These are phyloP conservation scores for Clarias macrocephalus DNA, from an alignment of 2,113 vertebrate genomes.

Conservation along the genomic window DNA sequence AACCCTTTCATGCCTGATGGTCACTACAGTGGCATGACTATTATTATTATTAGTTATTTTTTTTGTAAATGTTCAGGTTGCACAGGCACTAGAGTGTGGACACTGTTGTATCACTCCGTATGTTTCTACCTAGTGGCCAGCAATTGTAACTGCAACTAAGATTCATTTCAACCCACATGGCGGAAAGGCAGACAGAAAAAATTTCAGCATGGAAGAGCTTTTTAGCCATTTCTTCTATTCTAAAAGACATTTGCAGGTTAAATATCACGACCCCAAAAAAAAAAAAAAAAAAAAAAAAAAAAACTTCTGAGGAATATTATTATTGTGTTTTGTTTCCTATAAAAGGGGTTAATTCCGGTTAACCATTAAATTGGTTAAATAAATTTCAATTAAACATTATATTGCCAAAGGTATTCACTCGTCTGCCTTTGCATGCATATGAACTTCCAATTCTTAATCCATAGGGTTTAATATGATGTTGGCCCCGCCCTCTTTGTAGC, in stretches of 20 bases:
- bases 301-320: no score
- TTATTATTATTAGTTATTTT: constrained; percentile 19
- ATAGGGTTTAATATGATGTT: no score
- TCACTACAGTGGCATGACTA: neutral
- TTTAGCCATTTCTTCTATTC: neutral
- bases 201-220: neutral
- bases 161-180: constrained; percentile 3
- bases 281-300: neutral
- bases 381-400: no score
- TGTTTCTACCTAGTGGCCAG: neutral
- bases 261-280: neutral
- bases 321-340: no score
- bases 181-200: neutral
- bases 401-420: no score
- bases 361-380: no score
- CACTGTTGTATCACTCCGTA: neutral
- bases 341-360: no score
- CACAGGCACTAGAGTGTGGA: neutral
- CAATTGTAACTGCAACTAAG: constrained; percentile 3
- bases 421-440: no score
- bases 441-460: no score
- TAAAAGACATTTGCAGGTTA: neutral
- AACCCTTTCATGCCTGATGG: constrained; percentile 20
- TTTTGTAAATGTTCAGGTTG: neutral
- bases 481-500: no score